Conservation (phyloP, 2,113 vertebrate genomes). For the Trogon melanurus region DNA sequence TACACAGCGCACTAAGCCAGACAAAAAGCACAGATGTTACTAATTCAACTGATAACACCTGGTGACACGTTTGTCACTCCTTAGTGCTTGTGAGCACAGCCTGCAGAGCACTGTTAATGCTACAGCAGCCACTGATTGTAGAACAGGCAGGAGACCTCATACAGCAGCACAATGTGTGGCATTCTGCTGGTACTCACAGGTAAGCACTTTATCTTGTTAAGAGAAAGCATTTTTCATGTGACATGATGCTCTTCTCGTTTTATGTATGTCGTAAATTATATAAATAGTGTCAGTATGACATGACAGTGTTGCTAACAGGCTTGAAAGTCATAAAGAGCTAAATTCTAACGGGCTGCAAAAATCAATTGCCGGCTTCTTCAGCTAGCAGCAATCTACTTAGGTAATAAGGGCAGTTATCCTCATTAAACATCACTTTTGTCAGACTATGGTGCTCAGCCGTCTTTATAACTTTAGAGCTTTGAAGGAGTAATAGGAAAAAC, state of each 20-base stretch:
- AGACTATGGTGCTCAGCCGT: neutral
- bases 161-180: rapidly evolving
- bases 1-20: neutral
- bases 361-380: neutral
- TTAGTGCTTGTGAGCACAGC: neutral
- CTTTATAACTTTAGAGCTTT: neutral
- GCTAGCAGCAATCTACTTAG: neutral
- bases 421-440: neutral
- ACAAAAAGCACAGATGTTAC: neutral
- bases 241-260: neutral
- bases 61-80: neutral
- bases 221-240: neutral
- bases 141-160: neutral
- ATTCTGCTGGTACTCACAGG: neutral
- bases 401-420: neutral
- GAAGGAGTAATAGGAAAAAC: neutral
- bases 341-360: neutral
- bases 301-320: neutral
- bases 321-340: neutral
- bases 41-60: neutral
- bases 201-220: neutral
- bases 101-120: rapidly evolving
- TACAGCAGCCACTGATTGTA: neutral
- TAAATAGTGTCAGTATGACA: neutral
- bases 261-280: neutral